phyloP scores from a whole-genome alignment of 2,797 vertebrate genomes.

The Sebastes hubbsi region DNA sequence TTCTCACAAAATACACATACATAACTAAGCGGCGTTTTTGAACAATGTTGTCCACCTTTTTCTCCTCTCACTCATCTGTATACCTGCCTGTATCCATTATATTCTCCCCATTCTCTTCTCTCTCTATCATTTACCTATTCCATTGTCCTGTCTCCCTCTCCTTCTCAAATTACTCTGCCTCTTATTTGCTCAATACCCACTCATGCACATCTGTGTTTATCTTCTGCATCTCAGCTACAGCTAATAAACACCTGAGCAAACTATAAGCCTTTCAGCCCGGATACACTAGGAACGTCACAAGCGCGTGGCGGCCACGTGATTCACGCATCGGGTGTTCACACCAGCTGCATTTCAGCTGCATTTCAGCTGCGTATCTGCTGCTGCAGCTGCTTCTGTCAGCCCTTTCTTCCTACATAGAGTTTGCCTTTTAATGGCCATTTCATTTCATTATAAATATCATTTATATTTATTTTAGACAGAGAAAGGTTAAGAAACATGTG shows the following conservation, averaged over 20 bases:
- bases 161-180: conserved; percentile 26
- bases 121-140: conserved; percentile 6
- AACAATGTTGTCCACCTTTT: not conserved
- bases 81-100: not conserved
- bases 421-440: too few species aligned
- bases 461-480: too few species aligned
- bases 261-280: not conserved
- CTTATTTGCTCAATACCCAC: not conserved
- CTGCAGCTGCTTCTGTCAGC: too few species aligned
- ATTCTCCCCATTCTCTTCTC: not conserved
- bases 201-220: conserved; percentile 13
- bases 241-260: conserved; percentile 25
- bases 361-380: too few species aligned
- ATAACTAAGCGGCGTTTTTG: not conserved
- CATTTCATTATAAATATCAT: too few species aligned
- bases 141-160: conserved; percentile 1
- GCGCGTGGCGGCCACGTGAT: too few species aligned
- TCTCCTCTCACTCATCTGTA: not conserved
- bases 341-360: too few species aligned
- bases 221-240: not conserved
- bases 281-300: too few species aligned
- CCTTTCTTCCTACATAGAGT: too few species aligned
- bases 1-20: too few species aligned
- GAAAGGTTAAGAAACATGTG: too few species aligned
- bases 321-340: too few species aligned